Evolutionary conservation across 2,888 invertebrate species (phyloP), one percentile per base, ranked within the genome.

Genomic region (Ectemnius continuus): DNA sequence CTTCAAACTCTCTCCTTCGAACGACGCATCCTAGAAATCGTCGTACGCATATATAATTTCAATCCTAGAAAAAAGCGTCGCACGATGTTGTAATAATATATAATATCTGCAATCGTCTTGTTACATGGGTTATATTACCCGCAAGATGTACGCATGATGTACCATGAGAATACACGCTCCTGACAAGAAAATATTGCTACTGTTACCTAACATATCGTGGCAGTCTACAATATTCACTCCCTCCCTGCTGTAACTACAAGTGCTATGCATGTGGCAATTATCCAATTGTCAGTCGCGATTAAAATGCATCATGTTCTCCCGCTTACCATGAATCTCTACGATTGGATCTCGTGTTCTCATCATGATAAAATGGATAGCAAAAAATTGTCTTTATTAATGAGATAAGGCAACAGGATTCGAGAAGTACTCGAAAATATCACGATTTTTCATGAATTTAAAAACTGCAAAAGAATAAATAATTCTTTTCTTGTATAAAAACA

Each of bases 351-450:
- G 36, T 36, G 11, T 36, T 36, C 36, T 36, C 36, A 36, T 75
- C 67, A 52, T 60, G 83, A 85, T 61, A 85, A 86, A 85, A 85
- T 87, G 83, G 80, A 76, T 88, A 88, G 85, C 85, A 84, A 87
- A 85, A 82, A 75, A 75, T 75, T 81, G 80, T 82, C 84, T 86
- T 79, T 85, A 81, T 84, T 81, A 86, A 80, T 85, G 85, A 78
- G 80, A 82, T 89, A 88, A 89, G 88, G 88, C 89, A 88, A 87
- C 85, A 81, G 82, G 84, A 80, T 79, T 86, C 84, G 86, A 88
- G 82, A 66, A 72, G 60, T 70, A 67, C 82, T 80, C 84, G 80
- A 84, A 80, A 84, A 82, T 87, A 87, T 86, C 84, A 85, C 84
- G 85, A 85, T 74, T 78, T 75, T 69, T 48, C 13, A 48, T 52